phyloP scores from a whole-genome alignment of 2,113 vertebrate species.

The Macquaria australasica region DNA sequence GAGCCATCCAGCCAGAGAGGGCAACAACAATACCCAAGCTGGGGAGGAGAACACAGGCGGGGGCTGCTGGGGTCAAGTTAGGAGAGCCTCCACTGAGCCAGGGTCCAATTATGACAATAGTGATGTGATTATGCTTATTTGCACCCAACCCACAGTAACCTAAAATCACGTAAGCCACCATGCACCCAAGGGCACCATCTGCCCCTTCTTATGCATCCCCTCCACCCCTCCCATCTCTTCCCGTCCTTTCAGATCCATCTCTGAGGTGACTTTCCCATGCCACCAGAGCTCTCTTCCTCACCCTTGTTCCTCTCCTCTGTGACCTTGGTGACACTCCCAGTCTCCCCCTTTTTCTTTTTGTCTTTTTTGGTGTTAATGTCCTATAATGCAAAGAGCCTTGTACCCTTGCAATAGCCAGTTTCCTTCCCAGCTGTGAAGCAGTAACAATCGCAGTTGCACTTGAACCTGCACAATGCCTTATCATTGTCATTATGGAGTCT shows the following conservation, averaged over 20 bases:
- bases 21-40: constrained; percentile 64
- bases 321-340: constrained; percentile 70
- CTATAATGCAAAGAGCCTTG: constrained; percentile 64
- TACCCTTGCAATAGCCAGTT: constrained; percentile 55
- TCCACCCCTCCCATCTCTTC: constrained; percentile 59
- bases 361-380: constrained; percentile 60
- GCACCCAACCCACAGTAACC: constrained; percentile 62
- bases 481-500: constrained; percentile 40
- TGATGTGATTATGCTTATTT: constrained; percentile 76
- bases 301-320: constrained; percentile 62
- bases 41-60: constrained; percentile 53
- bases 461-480: constrained; percentile 76
- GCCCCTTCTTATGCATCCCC: constrained; percentile 77
- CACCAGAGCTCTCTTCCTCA: constrained; percentile 72
- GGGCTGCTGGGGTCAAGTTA: constrained; percentile 76
- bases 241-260: constrained; percentile 76
- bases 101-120: constrained; percentile 77
- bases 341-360: constrained; percentile 55
- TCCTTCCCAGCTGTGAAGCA: constrained; percentile 71
- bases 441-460: constrained; percentile 67
- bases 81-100: constrained; percentile 68
- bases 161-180: constrained; percentile 68
- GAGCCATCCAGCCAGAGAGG: constrained; percentile 71
- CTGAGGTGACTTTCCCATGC: constrained; percentile 89
- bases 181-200: constrained; percentile 80